phyloP scores from a whole-genome alignment of 2,888 invertebrate species.

The Aethes cnicana region DNA sequence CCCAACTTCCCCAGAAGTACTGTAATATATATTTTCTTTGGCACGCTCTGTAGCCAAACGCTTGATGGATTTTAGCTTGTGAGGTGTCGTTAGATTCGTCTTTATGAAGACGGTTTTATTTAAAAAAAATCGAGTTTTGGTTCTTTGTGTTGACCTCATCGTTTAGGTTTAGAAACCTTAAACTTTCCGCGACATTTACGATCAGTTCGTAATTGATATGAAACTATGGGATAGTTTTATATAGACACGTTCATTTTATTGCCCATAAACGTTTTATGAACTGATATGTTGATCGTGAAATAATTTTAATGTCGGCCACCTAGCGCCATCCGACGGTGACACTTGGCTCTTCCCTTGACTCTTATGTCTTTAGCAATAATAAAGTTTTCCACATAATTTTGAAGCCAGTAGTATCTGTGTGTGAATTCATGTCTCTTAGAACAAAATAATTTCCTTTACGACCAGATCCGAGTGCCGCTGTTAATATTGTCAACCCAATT shows the following conservation, averaged over 20 bases:
- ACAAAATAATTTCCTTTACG: constrained; percentile 31
- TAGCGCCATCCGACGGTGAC: constrained; percentile 39
- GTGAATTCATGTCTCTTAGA: constrained; percentile 17
- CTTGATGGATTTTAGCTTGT: too few relatives aligned
- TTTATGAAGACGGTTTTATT: too few relatives aligned
- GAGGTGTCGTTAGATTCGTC: too few relatives aligned
- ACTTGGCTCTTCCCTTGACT: not conserved
- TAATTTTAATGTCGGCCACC: constrained; percentile 73
- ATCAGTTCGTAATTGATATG: constrained; percentile 44
- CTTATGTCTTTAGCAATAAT: not conserved
- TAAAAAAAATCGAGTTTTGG: too few relatives aligned
- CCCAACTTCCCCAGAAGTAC: too few relatives aligned
- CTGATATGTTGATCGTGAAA: constrained; percentile 62
- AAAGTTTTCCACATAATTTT: not conserved
- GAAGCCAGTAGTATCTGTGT: not conserved
- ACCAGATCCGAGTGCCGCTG: constrained; percentile 24
- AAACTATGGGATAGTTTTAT: constrained; percentile 47
- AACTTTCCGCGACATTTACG: constrained; percentile 29
- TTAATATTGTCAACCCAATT: constrained; percentile 28
- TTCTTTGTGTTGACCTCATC: too few relatives aligned
- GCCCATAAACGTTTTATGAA: constrained; percentile 58
- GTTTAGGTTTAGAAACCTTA: constrained; percentile 16
- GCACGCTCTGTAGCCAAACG: too few relatives aligned
- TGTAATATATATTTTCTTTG: too few relatives aligned
- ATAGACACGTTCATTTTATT: constrained; percentile 63